These are phyloP conservation scores for Corvus cornix DNA, from an alignment of 2,113 vertebrate genomes.

Conservation along the genomic window DNA sequence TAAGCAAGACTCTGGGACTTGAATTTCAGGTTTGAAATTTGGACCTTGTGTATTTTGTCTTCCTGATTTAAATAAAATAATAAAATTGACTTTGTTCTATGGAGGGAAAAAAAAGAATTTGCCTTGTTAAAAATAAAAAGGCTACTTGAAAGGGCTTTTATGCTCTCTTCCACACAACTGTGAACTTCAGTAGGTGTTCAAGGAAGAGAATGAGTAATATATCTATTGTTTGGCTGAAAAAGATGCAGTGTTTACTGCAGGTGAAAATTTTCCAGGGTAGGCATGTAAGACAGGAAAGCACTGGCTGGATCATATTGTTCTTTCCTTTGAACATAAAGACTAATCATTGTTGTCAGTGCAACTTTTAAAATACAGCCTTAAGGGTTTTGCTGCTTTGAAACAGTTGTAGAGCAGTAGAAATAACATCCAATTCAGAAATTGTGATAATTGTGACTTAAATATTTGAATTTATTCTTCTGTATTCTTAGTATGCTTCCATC, in stretches of 20 bases:
- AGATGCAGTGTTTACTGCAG: neutral
- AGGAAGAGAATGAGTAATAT: neutral
- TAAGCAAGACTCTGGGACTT: neutral
- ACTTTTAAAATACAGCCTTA: neutral
- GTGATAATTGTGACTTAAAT: neutral
- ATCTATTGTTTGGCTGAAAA: neutral
- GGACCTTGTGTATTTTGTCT: neutral
- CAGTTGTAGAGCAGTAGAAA: neutral
- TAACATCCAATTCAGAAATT: neutral
- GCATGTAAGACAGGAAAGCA: neutral
- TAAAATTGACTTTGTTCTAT: neutral
- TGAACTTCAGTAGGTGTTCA: neutral
- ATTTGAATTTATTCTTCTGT: neutral
- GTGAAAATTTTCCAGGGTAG: neutral
- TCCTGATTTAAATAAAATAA: neutral
- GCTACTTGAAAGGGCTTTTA: neutral
- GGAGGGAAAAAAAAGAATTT: neutral
- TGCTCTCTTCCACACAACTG: neutral
- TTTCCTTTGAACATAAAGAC: neutral
- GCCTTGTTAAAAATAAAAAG: neutral
- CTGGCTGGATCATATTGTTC: neutral
- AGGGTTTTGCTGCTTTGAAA: neutral
- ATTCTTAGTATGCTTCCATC: neutral
- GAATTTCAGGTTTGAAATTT: neutral
- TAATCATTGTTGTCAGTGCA: neutral